Conservation (phyloP, 2,888 invertebrate species). For the Vesta saturnalis region DNA sequence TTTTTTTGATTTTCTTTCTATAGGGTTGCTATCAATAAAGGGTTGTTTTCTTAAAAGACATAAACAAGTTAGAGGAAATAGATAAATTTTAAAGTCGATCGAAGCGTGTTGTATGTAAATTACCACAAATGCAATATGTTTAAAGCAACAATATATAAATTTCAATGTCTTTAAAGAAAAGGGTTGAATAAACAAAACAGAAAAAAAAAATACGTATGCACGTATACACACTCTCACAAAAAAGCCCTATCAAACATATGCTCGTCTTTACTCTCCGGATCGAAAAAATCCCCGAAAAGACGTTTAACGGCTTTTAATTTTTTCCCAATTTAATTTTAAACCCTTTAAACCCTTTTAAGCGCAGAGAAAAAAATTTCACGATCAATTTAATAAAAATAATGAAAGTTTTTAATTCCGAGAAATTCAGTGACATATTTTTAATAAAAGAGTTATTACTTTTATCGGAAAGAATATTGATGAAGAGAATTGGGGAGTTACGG, state of each 20-base stretch:
- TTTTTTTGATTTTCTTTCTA: slow-evolving; percentile 35
- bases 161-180: slow-evolving; percentile 36
- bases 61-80: slow-evolving; percentile 36
- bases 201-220: slow-evolving; percentile 36
- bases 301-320: slow-evolving; percentile 7
- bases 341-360: slow-evolving; percentile 15
- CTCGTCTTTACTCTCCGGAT: background rate
- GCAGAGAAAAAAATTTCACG: slow-evolving; percentile 30
- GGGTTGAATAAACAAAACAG: slow-evolving; percentile 34
- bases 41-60: slow-evolving; percentile 20
- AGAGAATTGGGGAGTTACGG: too few relatives aligned
- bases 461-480: slow-evolving; percentile 39
- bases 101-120: slow-evolving; percentile 42
- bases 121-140: slow-evolving; percentile 38
- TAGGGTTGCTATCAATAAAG: too few relatives aligned
- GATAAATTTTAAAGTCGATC: slow-evolving; percentile 39
- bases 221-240: slow-evolving; percentile 21
- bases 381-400: slow-evolving; percentile 44
- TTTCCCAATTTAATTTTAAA: slow-evolving; percentile 11
- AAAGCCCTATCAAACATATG: slow-evolving; percentile 39
- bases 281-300: background rate
- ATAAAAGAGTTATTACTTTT: slow-evolving; percentile 46
- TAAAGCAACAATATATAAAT: slow-evolving; percentile 39
- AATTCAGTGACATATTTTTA: slow-evolving; percentile 48
- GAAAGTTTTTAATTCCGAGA: slow-evolving; percentile 45